Evolutionary conservation across 1,140 invertebrate species (phyloP), one percentile per base, ranked within the genome.

Genomic region (Antheraea pernyi): DNA sequence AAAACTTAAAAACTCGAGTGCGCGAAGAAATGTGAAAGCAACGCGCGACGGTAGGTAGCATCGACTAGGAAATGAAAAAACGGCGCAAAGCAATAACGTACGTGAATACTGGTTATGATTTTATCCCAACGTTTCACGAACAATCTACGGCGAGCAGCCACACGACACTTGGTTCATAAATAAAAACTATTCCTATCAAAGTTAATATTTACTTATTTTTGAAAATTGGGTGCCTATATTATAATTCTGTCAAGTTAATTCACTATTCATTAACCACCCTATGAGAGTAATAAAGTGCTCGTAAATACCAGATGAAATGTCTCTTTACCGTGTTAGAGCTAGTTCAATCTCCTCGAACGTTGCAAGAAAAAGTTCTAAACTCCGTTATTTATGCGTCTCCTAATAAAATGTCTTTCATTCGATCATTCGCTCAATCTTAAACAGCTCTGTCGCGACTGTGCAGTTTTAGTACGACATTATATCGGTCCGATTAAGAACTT

Each of bases 331-430:
- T 53, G 46, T 53, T 16, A 0, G 13, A 53, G 46, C 46, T n/a
- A 16, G 46, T 53, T 53, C 46, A 53, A 53, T 53, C 46, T 53
- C 46, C 46, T 9, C 5, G 46, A 16, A 53, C 46, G 46, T 53
- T 53, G 46, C 46, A 53, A 53, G 46, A 53, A 53, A 53, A 53
- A 53, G 6, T 53, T 16, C 16, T 53, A 53, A 53, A 53, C 11
- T 53, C 46, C 13, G 46, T 53, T 53, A 53, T 53, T 53, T 53
- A 53, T 53, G 46, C 46, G 46, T 53, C 46, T 53, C 5, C 6
- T 53, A 53, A 53, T 53, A 53, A 53, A 53, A 53, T 53, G 46
- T 53, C 46, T 53, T 53, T 53, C 46, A 53, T 53, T 16, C 46
- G 46, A 53, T 53, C 46, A 16, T 53, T 53, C 46, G 13, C 46